Conservation (phyloP, 2,113 vertebrate genomes). For the Gavia stellata region DNA sequence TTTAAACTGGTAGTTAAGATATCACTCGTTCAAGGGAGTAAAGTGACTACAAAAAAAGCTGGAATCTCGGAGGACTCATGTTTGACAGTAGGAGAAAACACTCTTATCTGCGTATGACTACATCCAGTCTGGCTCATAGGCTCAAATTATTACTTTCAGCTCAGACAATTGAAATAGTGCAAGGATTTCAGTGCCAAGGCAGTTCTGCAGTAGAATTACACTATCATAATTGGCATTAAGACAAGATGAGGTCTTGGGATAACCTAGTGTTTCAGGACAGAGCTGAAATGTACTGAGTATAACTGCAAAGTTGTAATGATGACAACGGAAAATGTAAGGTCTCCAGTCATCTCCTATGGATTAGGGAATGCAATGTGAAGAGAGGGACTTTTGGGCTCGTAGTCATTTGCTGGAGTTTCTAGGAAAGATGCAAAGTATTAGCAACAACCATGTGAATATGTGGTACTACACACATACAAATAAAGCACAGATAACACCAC, state of each 20-base stretch:
- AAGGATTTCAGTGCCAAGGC: not conserved
- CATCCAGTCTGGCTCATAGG: not conserved
- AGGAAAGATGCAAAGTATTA: not conserved
- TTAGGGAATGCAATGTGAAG: not conserved
- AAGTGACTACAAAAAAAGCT: not conserved
- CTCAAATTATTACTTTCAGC: not conserved
- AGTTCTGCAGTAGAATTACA: not conserved
- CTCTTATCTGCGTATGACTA: not conserved
- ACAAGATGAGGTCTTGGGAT: not conserved
- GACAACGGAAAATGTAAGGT: not conserved
- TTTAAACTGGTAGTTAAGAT: constrained; percentile 41
- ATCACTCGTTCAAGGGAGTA: not conserved
- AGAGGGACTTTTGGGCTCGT: not conserved
- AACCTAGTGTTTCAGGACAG: not conserved
- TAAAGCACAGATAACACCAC: not conserved
- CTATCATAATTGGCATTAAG: not conserved
- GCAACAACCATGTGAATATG: not conserved
- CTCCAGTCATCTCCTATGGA: not conserved
- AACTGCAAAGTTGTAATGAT: not conserved
- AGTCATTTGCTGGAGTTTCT: not conserved
- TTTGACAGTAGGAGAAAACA: not conserved
- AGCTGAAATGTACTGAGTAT: not conserved
- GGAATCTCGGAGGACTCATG: not conserved
- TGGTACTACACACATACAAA: not conserved
- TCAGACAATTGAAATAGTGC: not conserved